phyloP scores from a whole-genome alignment of 2,797 vertebrate species.

The Eulemur coronatus region DNA sequence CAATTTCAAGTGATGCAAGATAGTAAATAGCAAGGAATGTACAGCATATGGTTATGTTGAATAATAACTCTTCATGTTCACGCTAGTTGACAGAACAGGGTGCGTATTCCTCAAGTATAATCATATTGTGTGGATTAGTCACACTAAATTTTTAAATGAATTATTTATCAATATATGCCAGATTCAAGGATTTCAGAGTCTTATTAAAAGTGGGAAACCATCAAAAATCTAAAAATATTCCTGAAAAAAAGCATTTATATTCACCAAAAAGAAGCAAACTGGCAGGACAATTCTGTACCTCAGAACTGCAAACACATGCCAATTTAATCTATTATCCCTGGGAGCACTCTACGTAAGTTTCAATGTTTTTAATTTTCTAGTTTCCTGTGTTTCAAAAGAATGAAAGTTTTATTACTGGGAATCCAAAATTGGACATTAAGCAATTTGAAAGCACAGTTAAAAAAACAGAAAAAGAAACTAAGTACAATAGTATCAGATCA shows the following conservation, averaged over 20 bases:
- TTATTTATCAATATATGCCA: slow-evolving; percentile 72
- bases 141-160: slow-evolving; percentile 58
- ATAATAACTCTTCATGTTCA: slow-evolving; percentile 49
- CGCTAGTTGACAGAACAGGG: slow-evolving; percentile 54
- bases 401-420: slow-evolving; percentile 58
- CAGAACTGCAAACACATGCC: not conserved
- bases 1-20: slow-evolving; percentile 36
- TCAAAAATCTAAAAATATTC: slow-evolving; percentile 32
- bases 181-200: slow-evolving; percentile 47
- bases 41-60: slow-evolving; percentile 19
- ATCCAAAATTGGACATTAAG: slow-evolving; percentile 32
- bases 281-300: not conserved
- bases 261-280: slow-evolving; percentile 31
- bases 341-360: not conserved
- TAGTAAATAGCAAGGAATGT: not conserved
- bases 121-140: slow-evolving; percentile 53
- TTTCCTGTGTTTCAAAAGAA: slow-evolving; percentile 49
- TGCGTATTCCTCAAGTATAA: slow-evolving; percentile 3
- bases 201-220: slow-evolving; percentile 50
- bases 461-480: not conserved
- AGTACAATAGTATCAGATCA: not conserved
- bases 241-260: not conserved
- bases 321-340: slow-evolving; percentile 18
- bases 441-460: not conserved
- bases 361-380: slow-evolving; percentile 56